Conservation (phyloP, 2,888 invertebrate genomes). For the Graphium colonna region DNA sequence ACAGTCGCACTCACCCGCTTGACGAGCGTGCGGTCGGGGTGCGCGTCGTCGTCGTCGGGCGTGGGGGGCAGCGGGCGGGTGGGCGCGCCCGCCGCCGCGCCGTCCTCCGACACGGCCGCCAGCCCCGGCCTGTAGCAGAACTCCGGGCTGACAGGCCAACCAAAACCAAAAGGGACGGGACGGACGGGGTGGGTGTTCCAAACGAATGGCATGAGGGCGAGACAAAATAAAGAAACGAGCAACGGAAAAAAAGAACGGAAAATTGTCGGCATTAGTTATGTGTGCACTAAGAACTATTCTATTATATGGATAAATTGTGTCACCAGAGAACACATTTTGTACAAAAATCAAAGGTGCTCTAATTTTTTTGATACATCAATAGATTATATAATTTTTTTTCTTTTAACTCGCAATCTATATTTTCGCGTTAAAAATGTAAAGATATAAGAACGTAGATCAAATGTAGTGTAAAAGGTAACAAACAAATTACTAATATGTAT, state of each 20-base stretch:
- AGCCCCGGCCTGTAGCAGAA: constrained; percentile 89
- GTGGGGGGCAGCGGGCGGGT: constrained; percentile 96
- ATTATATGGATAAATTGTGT: no score
- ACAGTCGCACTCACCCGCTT: constrained; percentile 87
- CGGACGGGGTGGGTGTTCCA: constrained; percentile 30
- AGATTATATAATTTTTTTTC: no score
- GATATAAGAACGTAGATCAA: no score
- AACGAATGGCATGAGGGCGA: constrained; percentile 12
- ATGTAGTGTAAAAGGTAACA: not conserved
- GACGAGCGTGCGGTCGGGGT: constrained; percentile 93
- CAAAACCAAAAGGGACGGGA: constrained; percentile 39
- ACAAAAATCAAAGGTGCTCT: no score
- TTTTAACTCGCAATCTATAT: no score
- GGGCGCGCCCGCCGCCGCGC: constrained; percentile 81
- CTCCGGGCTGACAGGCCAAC: constrained; percentile 85
- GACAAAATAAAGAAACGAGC: constrained; percentile 23
- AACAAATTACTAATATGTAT: no score
- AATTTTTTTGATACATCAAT: no score
- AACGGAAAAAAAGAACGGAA: constrained; percentile 24
- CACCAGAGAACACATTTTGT: not conserved
- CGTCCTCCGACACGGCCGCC: constrained; percentile 79
- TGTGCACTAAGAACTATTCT: no score
- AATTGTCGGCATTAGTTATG: no score
- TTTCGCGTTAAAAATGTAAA: no score
- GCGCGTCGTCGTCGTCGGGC: constrained; percentile 92